Evolutionary conservation across 2,113 vertebrate species (phyloP).

Genomic region (Stictonetta naevosa): DNA sequence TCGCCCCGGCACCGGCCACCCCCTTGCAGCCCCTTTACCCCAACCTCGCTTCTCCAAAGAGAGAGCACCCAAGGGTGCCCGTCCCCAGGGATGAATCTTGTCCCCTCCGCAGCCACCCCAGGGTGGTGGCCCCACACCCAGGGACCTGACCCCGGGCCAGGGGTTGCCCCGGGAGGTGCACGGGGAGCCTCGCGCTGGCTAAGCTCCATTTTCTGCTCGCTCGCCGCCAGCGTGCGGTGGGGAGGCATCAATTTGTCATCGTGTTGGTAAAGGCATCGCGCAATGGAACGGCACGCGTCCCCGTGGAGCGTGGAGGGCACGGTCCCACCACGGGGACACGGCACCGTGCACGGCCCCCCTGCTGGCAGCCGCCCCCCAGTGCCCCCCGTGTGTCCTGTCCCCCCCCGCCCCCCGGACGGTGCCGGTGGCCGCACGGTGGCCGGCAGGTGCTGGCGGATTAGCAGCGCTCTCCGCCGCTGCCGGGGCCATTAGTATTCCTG

Average conservation of each 20-base stretch:
- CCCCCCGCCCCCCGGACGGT: fast-evolving
- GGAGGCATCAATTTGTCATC: conserved; percentile 63
- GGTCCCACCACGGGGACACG: fast-evolving
- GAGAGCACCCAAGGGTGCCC: fast-evolving
- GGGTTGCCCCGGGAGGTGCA: fast-evolving
- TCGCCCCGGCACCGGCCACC: not conserved
- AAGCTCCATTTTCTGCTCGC: not conserved
- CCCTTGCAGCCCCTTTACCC: not conserved
- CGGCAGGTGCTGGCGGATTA: conserved; percentile 58
- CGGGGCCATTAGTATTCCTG: conserved; percentile 70
- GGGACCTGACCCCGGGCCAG: not conserved
- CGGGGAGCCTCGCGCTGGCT: not conserved
- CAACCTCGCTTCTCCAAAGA: not conserved
- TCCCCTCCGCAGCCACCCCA: not conserved
- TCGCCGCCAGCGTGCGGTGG: conserved; percentile 39
- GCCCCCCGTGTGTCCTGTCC: not conserved
- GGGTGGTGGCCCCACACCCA: not conserved
- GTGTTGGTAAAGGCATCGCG: conserved; percentile 52
- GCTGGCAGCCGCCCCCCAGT: not conserved
- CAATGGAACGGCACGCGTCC: not conserved
- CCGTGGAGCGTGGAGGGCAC: fast-evolving
- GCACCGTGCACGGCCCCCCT: fast-evolving
- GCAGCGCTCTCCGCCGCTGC: not conserved
- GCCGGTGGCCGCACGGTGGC: not conserved
- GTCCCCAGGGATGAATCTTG: fast-evolving